These are phyloP conservation scores for Cirrhinus molitorella DNA, from an alignment of 2,797 vertebrate genomes.

Conservation along the genomic window DNA sequence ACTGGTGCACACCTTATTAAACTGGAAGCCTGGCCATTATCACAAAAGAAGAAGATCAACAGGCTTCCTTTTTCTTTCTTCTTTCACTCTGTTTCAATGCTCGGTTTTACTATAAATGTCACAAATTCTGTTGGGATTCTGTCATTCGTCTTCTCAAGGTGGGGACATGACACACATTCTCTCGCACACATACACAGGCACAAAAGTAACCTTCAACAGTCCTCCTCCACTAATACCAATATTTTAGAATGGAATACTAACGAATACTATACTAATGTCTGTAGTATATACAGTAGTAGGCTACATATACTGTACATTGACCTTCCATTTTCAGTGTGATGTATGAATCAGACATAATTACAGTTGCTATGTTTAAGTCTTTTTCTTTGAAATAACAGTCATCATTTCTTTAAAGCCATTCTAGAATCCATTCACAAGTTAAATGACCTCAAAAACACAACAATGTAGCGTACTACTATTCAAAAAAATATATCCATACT, in stretches of 20 bases:
- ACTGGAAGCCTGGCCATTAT: not conserved
- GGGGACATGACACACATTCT: conserved; percentile 9
- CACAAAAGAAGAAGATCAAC: conserved; percentile 9
- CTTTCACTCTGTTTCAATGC: not conserved
- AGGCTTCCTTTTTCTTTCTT: not conserved
- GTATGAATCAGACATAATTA: not conserved
- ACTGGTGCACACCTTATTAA: not conserved
- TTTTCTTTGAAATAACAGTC: not conserved
- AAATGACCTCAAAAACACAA: not conserved
- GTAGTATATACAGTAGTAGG: not conserved
- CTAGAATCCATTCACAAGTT: not conserved
- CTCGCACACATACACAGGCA: not conserved
- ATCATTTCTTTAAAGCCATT: no score
- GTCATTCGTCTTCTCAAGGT: conserved; percentile 40
- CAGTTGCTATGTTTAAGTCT: not conserved
- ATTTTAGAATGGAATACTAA: not conserved
- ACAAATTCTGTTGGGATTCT: conserved; percentile 42
- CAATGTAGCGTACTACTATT: not conserved
- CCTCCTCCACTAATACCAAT: not conserved
- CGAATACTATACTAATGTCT: not conserved
- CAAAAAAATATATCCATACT: not conserved
- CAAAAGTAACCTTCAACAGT: conserved; percentile 14
- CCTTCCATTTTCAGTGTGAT: not conserved
- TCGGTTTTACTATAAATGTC: conserved; percentile 51
- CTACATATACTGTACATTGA: not conserved